Evolutionary conservation across 2,888 invertebrate species (phyloP).

Genomic region (Prosapia bicincta): DNA sequence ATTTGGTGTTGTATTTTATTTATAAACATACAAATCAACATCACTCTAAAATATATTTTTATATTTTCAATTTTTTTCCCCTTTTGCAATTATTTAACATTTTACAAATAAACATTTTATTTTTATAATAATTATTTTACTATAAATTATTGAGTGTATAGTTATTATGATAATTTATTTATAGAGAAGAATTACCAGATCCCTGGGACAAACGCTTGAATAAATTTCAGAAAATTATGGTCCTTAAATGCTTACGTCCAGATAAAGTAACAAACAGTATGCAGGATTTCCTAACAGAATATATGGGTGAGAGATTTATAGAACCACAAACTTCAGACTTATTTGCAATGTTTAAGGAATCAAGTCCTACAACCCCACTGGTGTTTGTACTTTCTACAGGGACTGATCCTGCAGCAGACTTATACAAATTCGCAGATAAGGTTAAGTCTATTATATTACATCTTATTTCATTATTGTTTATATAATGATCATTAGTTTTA

Average conservation of each 20-base stretch:
- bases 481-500: no score
- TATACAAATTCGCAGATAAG: conserved; percentile 80
- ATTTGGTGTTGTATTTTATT: no score
- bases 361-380: conserved; percentile 71
- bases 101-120: no score
- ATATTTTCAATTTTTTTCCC: no score
- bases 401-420: conserved; percentile 80
- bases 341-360: conserved; percentile 75
- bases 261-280: conserved; percentile 81
- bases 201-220: conserved; percentile 61
- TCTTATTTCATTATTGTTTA: no score
- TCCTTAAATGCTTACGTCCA: conserved; percentile 75
- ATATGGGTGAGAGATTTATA: conserved; percentile 75
- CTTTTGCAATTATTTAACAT: no score
- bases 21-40: no score
- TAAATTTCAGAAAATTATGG: conserved; percentile 70
- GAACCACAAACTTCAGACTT: conserved; percentile 85
- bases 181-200: conserved; percentile 53
- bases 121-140: no score
- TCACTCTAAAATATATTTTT: no score
- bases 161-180: no score
- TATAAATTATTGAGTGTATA: no score
- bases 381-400: conserved; percentile 89
- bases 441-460: no score
- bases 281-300: conserved; percentile 65